A percentile compares a stretch with the other conserved stretches of the same genome.
Conservation (phyloP, 2,113 vertebrate genomes). For the Mastomys natalensis region DNA sequence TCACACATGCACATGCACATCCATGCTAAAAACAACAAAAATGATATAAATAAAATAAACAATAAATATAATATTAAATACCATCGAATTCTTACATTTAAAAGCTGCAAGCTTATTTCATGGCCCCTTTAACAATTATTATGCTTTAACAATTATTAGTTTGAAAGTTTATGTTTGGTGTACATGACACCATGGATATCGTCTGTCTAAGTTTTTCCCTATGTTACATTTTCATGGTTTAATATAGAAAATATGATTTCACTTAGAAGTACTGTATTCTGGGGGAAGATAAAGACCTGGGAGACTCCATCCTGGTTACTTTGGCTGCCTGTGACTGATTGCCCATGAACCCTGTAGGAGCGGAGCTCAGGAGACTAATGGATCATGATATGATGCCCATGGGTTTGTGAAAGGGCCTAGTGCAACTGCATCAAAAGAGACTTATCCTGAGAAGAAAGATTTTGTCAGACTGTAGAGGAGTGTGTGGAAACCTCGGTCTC, state of each 20-base stretch:
- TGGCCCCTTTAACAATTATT: background rate
- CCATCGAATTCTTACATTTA: background rate
- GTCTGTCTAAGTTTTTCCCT: background rate
- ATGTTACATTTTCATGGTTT: slow-evolving; percentile 16
- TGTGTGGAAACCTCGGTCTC: background rate
- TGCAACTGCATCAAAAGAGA: background rate
- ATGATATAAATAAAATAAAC: too few relatives aligned
- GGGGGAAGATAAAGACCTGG: background rate
- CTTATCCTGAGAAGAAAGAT: background rate
- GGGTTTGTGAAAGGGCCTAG: rapidly evolving
- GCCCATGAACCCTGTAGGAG: background rate
- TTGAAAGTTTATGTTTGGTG: slow-evolving; percentile 11
- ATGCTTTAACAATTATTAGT: background rate
- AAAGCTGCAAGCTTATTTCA: background rate
- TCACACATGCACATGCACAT: background rate
- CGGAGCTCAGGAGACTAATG: background rate
- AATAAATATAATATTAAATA: too few relatives aligned
- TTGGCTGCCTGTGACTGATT: background rate
- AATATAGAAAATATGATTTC: slow-evolving; percentile 27
- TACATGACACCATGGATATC: background rate
- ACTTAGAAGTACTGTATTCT: background rate
- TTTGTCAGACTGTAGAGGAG: background rate
- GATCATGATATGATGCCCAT: background rate
- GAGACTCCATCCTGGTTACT: background rate
- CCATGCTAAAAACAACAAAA: background rate